Base-by-base conservation (phyloP, 2,113 vertebrate species). In the Crocuta crocuta region DNA sequence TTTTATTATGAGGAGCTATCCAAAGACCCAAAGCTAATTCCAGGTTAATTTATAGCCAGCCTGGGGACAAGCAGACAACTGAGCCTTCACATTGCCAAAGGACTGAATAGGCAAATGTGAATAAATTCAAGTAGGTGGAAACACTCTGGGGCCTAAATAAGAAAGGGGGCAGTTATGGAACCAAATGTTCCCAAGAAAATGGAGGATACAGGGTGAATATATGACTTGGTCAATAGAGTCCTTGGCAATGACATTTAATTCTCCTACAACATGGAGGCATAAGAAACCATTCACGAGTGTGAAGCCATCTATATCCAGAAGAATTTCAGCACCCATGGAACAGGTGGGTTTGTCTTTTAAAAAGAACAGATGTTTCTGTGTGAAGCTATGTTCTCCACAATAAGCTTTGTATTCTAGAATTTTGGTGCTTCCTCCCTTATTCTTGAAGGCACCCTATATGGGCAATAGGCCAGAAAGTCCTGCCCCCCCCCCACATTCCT, bases 281-380 rank as follows among this genome's bases (percentile, higher is more conserved):
- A 58, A 48, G n/a, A n/a, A 85, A 19, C 1, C n/a, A 17, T 16
- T 76, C 3, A 6, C 5, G 10, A 48, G 17, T 6, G 13, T 63
- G 50, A 19, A 71, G 3, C 3, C 2, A 8, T 53, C 66, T 48
- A 1, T 12, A 26, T 58, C 45, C 48, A 10, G 19, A 31, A 63
- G 45, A n/a, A 39, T 4, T 7, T 4, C 5, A 26, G 13, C 5
- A 3, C 6, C 50, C 1, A 0, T 4, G 31, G 12, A 43, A 73
- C 0, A 71, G 45, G 61, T 79, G 48, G 50, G 11, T 48, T 73
- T 68, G 11, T 43, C 33, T 50, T 66, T n/a, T 3, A 5, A 53
- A 28, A 68, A 28, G 4, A n/a, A 68, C 13, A 1, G 0, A 1
- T 28, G 13, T 0, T 45, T 55, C 63, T 35, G 12, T 10, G 39